Base-by-base conservation (phyloP, 2,797 vertebrate genomes). In the Manis crassicaudata region DNA sequence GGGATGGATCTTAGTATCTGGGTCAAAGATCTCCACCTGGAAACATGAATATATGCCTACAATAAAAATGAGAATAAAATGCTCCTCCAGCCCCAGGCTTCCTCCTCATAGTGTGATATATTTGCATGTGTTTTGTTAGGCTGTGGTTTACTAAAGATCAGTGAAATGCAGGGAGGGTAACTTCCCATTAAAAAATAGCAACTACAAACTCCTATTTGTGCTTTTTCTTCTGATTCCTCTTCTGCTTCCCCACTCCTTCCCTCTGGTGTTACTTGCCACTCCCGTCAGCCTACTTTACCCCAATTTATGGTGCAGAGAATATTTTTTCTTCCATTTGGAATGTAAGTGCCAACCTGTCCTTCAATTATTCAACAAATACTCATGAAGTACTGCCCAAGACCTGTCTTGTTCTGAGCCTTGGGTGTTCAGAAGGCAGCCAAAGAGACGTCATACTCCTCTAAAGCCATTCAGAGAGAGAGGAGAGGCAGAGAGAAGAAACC, bases 41-140 rank as follows among this genome's bases (percentile, higher is more conserved):
- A 43, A 81, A 37, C n/a, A 40, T 63, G 35, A 95, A 56, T 88
- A 86, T 70, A 70, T 17, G 9, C 35, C 65, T 76, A n/a, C 40
- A 77, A 63, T 1, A 77, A 85, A 92, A 90, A 93, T 37, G 50
- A 68, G 80, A 56, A 80, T 46, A 80, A 56, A 90, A 68, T 52
- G 25, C 21, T 82, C 11, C 72, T 89, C 17, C 8, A 58, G 90
- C 7, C 7, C 23, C 21, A 58, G 35, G 4, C 18, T 10, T 40
- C 23, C 2, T 58, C 18, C 21, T 54, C 29, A 18, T 5, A 82
- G 62, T 27, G 37, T 32, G 65, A 14, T 29, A 23, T 72, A 79
- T 92, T 93, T 93, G 56, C 60, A 27, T 89, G 46, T 56, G 16
- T 88, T 46, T 86, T 82, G 37, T 77, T 76, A 73, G 84, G 40